Base-by-base conservation (phyloP, 1,140 invertebrate genomes). In the Tetranychus cinnabarinus region DNA sequence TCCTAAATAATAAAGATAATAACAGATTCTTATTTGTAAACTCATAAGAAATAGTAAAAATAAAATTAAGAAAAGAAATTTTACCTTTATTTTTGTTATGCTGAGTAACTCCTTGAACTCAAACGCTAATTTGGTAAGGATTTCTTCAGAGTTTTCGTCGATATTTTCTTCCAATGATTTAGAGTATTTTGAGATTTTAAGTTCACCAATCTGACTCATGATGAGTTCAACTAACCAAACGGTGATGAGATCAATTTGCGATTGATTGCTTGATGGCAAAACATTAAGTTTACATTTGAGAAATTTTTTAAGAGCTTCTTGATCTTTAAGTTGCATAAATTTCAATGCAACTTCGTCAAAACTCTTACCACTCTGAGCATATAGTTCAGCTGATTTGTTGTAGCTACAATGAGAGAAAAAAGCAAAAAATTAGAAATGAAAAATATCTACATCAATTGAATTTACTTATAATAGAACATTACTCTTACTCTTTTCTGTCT, bases 281-380 rank as follows among this genome's bases (percentile, higher is more conserved):
- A 63, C 55, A 42, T 68, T 63, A 15, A 72, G 58, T 62, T 72
- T 72, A 68, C 82, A 83, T 46, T 79, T 77, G 8, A 97, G 73
- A 70, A 88, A 95, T 23, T 81, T 81, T 73, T 89, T 87, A 37
- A 97, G 73, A 1, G 90, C 85, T 68, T 85, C 79, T 60, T 86
- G 82, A 70, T 93, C 77, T 58, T 83, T 77, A 5, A 83, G 76
- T 72, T 86, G 78, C 56, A 96, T 77, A 72, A 96, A 95, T 71
- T 95, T 95, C 0, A 97, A 75, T 46, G 88, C 86, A 34, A 96
- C 80, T 69, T 89, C 86, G 76, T 96, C 91, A 73, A 97, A 96
- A 13, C 87, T 86, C n/a, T 82, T 82, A 66, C 86, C 80, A 0
- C 88, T 90, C 67, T 88, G 80, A 0, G 42, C 57, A 12, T 58